Evolutionary conservation across 2,888 invertebrate genomes (phyloP), one percentile per base, ranked within the genome.

Genomic region (Apotomis turbidana): DNA sequence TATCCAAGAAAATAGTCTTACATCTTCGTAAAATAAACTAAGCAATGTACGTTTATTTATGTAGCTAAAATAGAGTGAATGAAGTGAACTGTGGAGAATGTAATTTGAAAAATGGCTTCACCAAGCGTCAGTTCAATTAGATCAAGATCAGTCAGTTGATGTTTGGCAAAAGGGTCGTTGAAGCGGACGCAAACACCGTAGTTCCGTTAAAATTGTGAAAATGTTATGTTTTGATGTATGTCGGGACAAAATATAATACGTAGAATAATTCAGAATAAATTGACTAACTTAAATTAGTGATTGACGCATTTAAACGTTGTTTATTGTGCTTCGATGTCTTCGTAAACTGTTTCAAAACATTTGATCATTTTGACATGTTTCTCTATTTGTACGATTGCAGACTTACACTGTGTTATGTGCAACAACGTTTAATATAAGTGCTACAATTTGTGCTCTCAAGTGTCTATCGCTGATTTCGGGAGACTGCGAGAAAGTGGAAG

Each of bases 341-440:
- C 78, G 79, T 81, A 85, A 85, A 84, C 89, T 84, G 83, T 85
- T 87, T 83, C 86, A 87, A 89, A 90, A 89, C 86, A 78, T 76
- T 75, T 74, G 69, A 74, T 74, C 49, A 69, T 63, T 68, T 71
- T 59, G 71, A 68, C 68, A 62, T 71, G 71, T 63, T 73, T 66
- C 64, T 64, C 55, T 70, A 61, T 68, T 63, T 68, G 61, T 68
- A 57, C 55, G 71, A 62, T 52, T 62, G 67, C 68, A 62, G 55
- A 51, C 61, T 54, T 61, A 67, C 41, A 58, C 51, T 8, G 62
- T 72, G 38, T 52, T 63, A 46, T 63, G 58, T 63, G 68, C 46
- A 68, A 63, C 46, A 63, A 9, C 52, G 44, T 54, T 51, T 49
- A 12, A 57, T 54, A 63, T 44, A 52, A 72, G 58, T 68, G 68